Percentiles rank a stretch among this genome's conserved stretches.
These are phyloP conservation scores for Aegithalos caudatus DNA, from an alignment of 2,113 vertebrate species.

Conservation along the genomic window DNA sequence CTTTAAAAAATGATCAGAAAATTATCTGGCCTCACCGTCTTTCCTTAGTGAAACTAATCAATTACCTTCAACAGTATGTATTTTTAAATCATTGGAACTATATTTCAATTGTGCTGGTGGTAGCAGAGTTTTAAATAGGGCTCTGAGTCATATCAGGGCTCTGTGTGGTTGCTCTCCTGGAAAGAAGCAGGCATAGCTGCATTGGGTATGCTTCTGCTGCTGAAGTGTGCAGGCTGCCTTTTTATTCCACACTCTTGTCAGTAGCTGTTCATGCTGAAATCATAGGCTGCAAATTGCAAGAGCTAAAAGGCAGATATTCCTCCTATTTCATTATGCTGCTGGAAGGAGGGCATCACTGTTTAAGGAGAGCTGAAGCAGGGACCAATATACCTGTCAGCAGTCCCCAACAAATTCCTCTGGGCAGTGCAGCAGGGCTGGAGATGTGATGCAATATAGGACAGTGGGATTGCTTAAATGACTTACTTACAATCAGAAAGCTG, in stretches of 20 bases:
- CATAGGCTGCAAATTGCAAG: not conserved
- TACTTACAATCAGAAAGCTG: not conserved
- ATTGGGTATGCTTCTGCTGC: not conserved
- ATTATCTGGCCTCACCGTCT: not conserved
- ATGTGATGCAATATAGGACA: not conserved
- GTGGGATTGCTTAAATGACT: not conserved
- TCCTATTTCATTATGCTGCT: not conserved
- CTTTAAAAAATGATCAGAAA: not conserved
- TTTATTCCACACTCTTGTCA: not conserved
- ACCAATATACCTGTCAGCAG: not conserved
- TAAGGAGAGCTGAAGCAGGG: not conserved
- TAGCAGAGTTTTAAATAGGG: not conserved
- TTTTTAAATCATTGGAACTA: not conserved
- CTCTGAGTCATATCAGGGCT: not conserved
- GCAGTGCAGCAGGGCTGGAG: not conserved
- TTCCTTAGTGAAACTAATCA: not conserved
- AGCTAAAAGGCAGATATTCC: not conserved
- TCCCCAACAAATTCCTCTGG: not conserved
- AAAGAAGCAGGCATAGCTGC: not conserved
- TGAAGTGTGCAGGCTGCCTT: not conserved
- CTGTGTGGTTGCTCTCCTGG: not conserved
- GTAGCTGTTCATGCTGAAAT: not conserved
- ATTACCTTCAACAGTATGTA: not conserved
- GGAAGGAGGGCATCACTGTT: not conserved
- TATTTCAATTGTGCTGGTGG: not conserved